Conservation (phyloP, 2,797 vertebrate genomes). For the Danio jaintianensis region DNA sequence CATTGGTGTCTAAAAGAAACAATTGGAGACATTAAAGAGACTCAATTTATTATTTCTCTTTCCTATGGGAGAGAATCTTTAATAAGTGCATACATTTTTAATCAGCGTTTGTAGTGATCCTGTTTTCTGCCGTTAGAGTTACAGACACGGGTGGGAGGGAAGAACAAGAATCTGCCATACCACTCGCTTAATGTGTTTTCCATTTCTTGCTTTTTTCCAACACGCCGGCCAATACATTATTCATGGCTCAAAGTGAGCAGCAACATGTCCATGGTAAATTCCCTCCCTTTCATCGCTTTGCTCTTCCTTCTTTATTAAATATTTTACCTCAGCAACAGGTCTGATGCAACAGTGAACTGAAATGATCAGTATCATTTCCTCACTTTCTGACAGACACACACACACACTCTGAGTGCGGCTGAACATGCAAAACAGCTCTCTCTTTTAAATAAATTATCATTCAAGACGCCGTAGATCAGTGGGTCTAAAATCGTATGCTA, state of each 20-base stretch:
- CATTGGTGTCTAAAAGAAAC: constrained; percentile 10
- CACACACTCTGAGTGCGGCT: not conserved
- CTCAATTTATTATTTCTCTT: constrained; percentile 1
- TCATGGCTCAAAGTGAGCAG: constrained; percentile 77
- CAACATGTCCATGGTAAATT: constrained; percentile 80
- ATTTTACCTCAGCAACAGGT: constrained; percentile 73
- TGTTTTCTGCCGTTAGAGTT: constrained; percentile 41
- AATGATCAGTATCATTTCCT: constrained; percentile 73
- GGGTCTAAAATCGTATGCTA: not conserved
- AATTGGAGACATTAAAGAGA: constrained; percentile 22
- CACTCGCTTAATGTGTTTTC: constrained; percentile 78
- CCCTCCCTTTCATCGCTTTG: constrained; percentile 60
- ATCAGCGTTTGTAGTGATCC: constrained; percentile 60
- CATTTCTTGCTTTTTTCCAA: constrained; percentile 75
- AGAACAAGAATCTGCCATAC: constrained; percentile 69
- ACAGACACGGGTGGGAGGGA: constrained; percentile 40
- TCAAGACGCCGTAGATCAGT: not conserved
- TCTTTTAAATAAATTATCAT: not conserved
- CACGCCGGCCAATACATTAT: constrained; percentile 81
- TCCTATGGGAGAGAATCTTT: constrained; percentile 65
- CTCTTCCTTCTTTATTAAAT: constrained; percentile 63
- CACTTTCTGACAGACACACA: constrained; percentile 38
- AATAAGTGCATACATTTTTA: constrained; percentile 69
- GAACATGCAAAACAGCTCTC: not conserved
- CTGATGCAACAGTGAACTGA: constrained; percentile 75